Percentiles rank a stretch among this genome's conserved stretches.
phyloP scores from a whole-genome alignment of 1,140 invertebrate species.

The Diuraphis noxia region DNA sequence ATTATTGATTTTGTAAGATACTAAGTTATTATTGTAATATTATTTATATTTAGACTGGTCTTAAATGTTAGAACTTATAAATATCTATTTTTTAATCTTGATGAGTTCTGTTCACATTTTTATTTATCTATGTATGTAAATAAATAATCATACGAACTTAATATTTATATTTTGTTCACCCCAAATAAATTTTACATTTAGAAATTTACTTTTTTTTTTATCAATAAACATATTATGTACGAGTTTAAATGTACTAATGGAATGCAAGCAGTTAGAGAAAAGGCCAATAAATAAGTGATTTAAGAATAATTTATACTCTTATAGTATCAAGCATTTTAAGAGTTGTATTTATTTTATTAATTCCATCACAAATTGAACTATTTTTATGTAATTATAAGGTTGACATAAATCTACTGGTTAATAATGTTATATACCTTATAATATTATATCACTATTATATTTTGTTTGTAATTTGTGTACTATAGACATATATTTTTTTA shows the following conservation, averaged over 20 bases:
- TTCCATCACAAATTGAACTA: neutral
- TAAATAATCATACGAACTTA: neutral
- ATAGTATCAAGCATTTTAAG: neutral
- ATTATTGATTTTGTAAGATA: neutral
- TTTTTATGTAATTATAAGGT: neutral
- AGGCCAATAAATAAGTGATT: neutral
- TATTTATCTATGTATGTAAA: neutral
- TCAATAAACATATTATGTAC: neutral
- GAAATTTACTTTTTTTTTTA: neutral
- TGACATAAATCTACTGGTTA: neutral
- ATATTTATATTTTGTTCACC: neutral
- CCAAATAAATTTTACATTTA: neutral
- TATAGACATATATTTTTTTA: no score
- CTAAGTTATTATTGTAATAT: neutral
- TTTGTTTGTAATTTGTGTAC: no score
- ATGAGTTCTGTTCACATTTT: neutral
- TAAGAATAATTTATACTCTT: neutral
- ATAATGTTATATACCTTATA: no score
- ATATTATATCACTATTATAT: no score
- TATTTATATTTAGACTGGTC: neutral
- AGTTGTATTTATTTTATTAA: neutral
- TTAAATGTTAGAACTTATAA: neutral
- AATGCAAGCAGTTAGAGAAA: no score
- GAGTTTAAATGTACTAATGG: neutral
- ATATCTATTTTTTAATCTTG: neutral